A percentile compares a stretch with the other conserved stretches of the same genome.
phyloP scores from a whole-genome alignment of 2,888 invertebrate genomes.

The Hemicrepidius hirtus region DNA sequence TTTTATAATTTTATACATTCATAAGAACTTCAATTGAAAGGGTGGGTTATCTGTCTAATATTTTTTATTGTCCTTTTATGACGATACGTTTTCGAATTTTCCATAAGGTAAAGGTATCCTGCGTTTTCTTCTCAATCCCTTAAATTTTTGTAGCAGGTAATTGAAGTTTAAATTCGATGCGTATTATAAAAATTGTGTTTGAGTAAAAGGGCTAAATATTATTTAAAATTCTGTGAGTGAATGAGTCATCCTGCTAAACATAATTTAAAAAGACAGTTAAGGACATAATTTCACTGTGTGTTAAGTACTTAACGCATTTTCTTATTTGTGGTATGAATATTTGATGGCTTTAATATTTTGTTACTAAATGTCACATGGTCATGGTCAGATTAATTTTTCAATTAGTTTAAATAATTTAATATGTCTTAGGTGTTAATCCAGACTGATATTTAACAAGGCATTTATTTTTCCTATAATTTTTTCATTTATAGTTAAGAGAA shows the following conservation, averaged over 20 bases:
- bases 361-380: slow-evolving; percentile 8
- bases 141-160: no score
- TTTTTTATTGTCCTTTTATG: neutral
- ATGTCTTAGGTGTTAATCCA: slow-evolving; percentile 3
- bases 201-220: neutral
- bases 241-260: neutral
- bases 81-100: no score
- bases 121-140: no score
- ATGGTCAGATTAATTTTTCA: slow-evolving; percentile 10
- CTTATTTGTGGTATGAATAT: slow-evolving; percentile 11
- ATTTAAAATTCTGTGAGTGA: neutral
- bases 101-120: no score
- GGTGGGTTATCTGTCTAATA: neutral
- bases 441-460: neutral
- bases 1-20: slow-evolving; percentile 42
- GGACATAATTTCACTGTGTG: slow-evolving; percentile 3
- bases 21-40: slow-evolving; percentile 13
- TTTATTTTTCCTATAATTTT: neutral
- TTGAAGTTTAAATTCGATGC: no score
- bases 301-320: slow-evolving; percentile 9
- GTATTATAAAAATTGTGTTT: no score
- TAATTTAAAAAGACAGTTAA: neutral
- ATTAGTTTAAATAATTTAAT: slow-evolving; percentile 15
- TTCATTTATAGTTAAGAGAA: neutral
- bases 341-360: slow-evolving; percentile 20